Conservation (phyloP, 1,140 invertebrate genomes). For the Papilio polyxenes region DNA sequence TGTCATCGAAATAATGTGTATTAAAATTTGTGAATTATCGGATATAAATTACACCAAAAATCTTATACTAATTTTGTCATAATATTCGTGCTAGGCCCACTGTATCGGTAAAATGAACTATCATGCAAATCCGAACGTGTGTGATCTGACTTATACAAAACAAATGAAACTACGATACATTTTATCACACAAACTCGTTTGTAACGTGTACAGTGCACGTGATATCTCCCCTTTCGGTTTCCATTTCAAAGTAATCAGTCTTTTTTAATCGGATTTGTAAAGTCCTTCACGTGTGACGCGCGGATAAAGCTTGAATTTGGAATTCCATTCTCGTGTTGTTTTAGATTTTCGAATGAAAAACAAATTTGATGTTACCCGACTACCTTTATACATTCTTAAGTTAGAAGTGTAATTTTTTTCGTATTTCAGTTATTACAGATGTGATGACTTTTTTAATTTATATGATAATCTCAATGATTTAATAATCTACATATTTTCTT, state of each 20-base stretch:
- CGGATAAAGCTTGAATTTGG: slow-evolving; percentile 9
- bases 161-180: not conserved
- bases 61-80: no score
- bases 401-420: no score
- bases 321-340: not conserved
- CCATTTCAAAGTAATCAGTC: slow-evolving; percentile 25
- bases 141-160: not conserved
- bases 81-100: no score
- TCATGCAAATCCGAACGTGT: not conserved
- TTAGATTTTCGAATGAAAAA: slow-evolving; percentile 14
- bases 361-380: not conserved
- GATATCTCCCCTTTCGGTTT: not conserved
- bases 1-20: no score
- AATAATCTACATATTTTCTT: no score
- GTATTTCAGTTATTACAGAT: no score
- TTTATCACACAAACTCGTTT: slow-evolving; percentile 14
- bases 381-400: no score
- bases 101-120: no score
- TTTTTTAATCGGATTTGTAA: slow-evolving; percentile 20
- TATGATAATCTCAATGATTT: no score
- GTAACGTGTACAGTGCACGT: not conserved
- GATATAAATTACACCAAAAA: no score
- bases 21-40: no score
- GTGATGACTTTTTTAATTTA: no score
- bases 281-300: slow-evolving; percentile 18